A percentile compares a stretch with the other conserved stretches of the same genome.
Conservation (phyloP, 1,140 invertebrate species). For the Heliconius congener region DNA sequence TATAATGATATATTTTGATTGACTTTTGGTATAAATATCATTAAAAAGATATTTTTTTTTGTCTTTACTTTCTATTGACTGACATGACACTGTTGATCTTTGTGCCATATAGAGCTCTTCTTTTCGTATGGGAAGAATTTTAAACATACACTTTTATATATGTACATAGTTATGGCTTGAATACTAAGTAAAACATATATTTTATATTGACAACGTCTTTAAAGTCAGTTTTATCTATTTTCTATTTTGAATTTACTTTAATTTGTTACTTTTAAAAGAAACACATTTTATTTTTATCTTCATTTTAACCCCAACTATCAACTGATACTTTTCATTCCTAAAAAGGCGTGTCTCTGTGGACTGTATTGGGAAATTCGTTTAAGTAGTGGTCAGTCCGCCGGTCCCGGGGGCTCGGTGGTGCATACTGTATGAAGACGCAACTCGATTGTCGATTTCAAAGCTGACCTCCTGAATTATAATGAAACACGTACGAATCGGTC, state of each 20-base stretch:
- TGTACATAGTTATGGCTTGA: no score
- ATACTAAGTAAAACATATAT: no score
- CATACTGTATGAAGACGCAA: conserved; percentile 74
- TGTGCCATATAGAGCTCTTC: no score
- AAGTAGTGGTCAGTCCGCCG: conserved; percentile 54
- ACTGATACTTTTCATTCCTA: neutral
- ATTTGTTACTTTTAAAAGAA: no score
- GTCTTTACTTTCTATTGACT: neutral
- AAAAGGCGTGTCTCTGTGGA: conserved; percentile 12
- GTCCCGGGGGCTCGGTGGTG: conserved; percentile 56
- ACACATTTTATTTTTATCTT: neutral
- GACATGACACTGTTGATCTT: neutral
- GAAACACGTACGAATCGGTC: conserved; percentile 13
- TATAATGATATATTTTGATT: neutral
- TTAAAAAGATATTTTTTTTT: neutral
- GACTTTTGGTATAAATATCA: neutral
- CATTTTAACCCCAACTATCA: neutral
- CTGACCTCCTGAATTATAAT: conserved; percentile 43
- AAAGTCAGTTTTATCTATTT: no score
- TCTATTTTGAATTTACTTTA: no score
- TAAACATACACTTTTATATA: no score
- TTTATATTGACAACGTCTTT: no score
- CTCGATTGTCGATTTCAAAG: conserved; percentile 76
- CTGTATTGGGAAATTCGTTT: conserved; percentile 32
- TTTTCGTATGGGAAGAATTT: no score